Percentiles rank a stretch among this genome's conserved stretches.
Evolutionary conservation across 2,113 vertebrate genomes (phyloP).

Genomic region (Phoxinus phoxinus): DNA sequence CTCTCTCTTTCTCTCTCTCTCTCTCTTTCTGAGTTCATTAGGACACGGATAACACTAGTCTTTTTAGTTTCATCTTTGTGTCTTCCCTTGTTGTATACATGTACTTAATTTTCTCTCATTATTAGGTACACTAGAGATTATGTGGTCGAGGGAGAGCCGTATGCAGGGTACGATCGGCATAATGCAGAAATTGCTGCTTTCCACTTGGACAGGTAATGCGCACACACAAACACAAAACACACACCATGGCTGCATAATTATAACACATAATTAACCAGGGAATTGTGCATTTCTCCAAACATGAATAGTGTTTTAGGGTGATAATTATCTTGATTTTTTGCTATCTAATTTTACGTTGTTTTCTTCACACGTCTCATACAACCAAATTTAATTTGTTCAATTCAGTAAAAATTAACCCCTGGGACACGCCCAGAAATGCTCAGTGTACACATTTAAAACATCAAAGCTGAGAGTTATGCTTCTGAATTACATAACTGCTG

Average conservation of each 20-base stretch:
- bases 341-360: neutral
- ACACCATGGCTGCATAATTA: neutral
- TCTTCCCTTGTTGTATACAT: too few relatives aligned
- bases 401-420: neutral
- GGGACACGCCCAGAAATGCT: neutral
- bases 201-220: conserved; percentile 90
- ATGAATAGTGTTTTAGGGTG: neutral
- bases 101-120: neutral
- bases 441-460: neutral
- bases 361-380: neutral
- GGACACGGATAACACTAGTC: too few relatives aligned
- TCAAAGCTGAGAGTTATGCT: neutral
- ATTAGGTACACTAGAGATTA: conserved; percentile 90
- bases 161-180: conserved; percentile 95
- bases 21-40: too few relatives aligned
- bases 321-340: neutral
- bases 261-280: neutral
- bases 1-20: too few relatives aligned
- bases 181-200: conserved; percentile 98
- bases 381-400: neutral
- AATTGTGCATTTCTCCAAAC: neutral
- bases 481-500: neutral
- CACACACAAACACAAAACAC: neutral
- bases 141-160: conserved; percentile 94
- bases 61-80: too few relatives aligned